Evolutionary conservation across 2,888 invertebrate species (phyloP).

Genomic region (Lithophane leautieri): DNA sequence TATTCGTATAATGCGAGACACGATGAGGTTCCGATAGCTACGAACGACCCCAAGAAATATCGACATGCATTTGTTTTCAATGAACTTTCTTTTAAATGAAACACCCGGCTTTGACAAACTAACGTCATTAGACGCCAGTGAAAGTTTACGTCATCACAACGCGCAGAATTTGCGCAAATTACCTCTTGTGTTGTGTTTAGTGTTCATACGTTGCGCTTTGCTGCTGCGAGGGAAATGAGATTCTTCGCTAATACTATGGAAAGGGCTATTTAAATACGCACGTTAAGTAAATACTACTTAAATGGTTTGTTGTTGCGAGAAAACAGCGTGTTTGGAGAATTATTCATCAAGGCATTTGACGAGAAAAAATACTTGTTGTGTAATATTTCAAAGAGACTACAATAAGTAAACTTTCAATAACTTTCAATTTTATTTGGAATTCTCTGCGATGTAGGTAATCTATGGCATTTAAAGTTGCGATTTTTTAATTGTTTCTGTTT

Average conservation of each 20-base stretch:
- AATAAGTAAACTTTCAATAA: conserved; percentile 28
- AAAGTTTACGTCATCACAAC: conserved; percentile 80
- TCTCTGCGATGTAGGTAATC: conserved; percentile 20
- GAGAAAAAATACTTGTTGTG: conserved; percentile 33
- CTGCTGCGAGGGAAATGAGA: conserved; percentile 63
- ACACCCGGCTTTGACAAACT: conserved; percentile 57
- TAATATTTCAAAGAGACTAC: conserved; percentile 40
- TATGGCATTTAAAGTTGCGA: conserved; percentile 39
- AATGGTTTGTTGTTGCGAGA: conserved; percentile 35
- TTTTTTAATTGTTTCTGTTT: conserved; percentile 16
- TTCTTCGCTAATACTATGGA: conserved; percentile 54
- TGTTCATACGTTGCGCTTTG: conserved; percentile 39
- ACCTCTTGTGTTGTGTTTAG: conserved; percentile 65
- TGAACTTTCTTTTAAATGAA: conserved; percentile 55
- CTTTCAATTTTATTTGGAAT: conserved; percentile 24
- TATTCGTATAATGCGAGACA: background rate
- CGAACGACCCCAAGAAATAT: background rate
- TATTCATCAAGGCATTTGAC: conserved; percentile 38
- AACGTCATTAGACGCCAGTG: conserved; percentile 67
- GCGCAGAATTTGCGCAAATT: conserved; percentile 77
- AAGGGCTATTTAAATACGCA: conserved; percentile 51
- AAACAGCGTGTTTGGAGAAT: conserved; percentile 9
- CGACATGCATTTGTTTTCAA: conserved; percentile 2
- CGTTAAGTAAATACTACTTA: conserved; percentile 43
- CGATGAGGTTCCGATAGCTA: background rate